phyloP scores from a whole-genome alignment of 2,113 vertebrate genomes.

The Sporophila hypoxantha region DNA sequence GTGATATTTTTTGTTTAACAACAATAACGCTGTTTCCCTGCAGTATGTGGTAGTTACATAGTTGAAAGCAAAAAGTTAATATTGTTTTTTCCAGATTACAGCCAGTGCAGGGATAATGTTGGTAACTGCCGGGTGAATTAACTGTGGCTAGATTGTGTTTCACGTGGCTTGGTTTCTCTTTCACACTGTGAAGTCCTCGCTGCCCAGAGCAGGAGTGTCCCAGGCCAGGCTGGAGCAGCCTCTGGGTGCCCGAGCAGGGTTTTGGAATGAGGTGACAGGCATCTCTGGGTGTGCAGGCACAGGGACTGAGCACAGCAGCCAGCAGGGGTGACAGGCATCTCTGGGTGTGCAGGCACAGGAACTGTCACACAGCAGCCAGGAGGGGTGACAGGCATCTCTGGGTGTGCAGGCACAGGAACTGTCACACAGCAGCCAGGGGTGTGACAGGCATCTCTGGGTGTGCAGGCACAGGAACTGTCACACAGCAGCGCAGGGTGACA shows the following conservation, averaged over 20 bases:
- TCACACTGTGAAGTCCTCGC: accelerated
- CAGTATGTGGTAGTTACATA: accelerated
- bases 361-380: too few species aligned
- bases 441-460: too few species aligned
- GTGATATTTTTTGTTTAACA: not conserved
- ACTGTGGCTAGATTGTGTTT: not conserved
- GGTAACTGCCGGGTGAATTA: not conserved
- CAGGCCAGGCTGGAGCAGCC: not conserved
- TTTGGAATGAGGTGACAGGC: not conserved
- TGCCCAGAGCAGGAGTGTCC: not conserved
- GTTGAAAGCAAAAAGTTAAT: not conserved
- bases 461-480: too few species aligned
- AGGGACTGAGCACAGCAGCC: too few species aligned
- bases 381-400: too few species aligned
- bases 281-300: too few species aligned
- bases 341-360: too few species aligned
- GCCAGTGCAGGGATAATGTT: not conserved
- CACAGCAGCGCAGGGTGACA: too few species aligned
- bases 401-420: too few species aligned
- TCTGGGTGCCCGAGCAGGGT: not conserved
- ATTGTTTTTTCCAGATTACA: not conserved
- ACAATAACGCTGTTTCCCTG: not conserved
- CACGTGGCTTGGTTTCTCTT: accelerated
- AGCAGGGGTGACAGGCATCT: too few species aligned
- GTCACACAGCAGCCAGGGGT: too few species aligned